Evolutionary conservation across 2,888 invertebrate species (phyloP).

Genomic region (Boloria selene): DNA sequence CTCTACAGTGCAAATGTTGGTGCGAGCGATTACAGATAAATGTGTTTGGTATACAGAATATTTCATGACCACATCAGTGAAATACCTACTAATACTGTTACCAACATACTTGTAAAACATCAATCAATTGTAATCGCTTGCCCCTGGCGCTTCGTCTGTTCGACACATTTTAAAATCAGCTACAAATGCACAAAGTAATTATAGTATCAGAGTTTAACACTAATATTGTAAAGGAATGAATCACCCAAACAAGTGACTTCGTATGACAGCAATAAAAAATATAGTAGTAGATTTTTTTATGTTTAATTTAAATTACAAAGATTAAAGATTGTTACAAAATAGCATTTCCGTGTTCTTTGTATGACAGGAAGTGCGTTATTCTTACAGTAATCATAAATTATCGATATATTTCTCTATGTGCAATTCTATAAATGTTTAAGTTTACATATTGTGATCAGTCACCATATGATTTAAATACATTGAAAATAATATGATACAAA

Average conservation of each 20-base stretch:
- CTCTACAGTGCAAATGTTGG: constrained; percentile 53
- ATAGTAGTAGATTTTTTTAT: constrained; percentile 29
- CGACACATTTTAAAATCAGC: constrained; percentile 42
- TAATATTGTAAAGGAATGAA: constrained; percentile 48
- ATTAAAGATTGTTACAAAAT: constrained; percentile 27
- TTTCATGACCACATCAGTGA: no score
- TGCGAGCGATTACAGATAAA: constrained; percentile 14
- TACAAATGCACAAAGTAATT: constrained; percentile 48
- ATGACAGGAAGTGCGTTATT: constrained; percentile 25
- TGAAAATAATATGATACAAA: constrained; percentile 67
- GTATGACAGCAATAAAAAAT: constrained; percentile 32
- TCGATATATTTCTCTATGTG: constrained; percentile 39
- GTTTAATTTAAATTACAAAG: constrained; percentile 10
- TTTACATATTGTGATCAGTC: constrained; percentile 43
- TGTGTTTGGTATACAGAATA: background rate
- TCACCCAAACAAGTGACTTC: constrained; percentile 30
- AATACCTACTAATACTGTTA: no score
- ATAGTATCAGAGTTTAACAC: constrained; percentile 48
- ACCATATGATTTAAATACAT: constrained; percentile 47
- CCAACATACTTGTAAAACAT: no score
- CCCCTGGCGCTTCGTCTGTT: background rate
- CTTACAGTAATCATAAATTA: constrained; percentile 38
- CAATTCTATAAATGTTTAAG: constrained; percentile 33
- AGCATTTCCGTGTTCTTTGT: constrained; percentile 19
- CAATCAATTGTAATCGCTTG: background rate